These are phyloP conservation scores for Cantharis nigra DNA, from an alignment of 2,888 invertebrate genomes.

Conservation along the genomic window DNA sequence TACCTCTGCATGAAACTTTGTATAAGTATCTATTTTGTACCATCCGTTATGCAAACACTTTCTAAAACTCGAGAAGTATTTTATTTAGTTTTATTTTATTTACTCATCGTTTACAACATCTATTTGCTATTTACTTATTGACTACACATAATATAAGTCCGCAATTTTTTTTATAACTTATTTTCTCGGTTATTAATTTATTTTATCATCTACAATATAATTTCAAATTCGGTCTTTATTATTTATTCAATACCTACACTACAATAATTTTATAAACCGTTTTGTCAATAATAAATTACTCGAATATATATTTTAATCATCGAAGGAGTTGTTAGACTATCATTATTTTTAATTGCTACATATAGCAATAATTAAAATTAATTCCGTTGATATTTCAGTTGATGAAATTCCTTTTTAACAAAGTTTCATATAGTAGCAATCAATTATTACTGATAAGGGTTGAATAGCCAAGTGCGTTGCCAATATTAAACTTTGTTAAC, in stretches of 20 bases:
- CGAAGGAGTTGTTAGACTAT: no score
- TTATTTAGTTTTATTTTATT: background rate
- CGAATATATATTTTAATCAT: no score
- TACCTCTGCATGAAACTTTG: background rate
- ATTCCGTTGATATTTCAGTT: background rate
- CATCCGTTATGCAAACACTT: background rate
- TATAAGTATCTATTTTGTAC: background rate
- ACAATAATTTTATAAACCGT: background rate
- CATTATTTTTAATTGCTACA: background rate
- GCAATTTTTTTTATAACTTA: background rate
- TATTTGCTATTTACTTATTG: background rate
- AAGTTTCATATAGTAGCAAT: background rate
- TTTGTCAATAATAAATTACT: background rate
- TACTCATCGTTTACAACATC: background rate
- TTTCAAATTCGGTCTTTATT: background rate
- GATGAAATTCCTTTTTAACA: background rate
- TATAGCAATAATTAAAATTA: background rate
- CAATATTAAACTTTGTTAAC: background rate
- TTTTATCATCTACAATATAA: background rate
- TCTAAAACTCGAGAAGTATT: background rate
- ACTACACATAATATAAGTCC: background rate
- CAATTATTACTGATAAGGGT: background rate
- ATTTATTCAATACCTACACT: background rate
- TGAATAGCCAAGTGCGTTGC: background rate
- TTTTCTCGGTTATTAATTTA: background rate